A percentile compares a stretch with the other conserved stretches of the same genome.
phyloP scores from a whole-genome alignment of 2,797 vertebrate genomes.

The Onychomys arenicola region DNA sequence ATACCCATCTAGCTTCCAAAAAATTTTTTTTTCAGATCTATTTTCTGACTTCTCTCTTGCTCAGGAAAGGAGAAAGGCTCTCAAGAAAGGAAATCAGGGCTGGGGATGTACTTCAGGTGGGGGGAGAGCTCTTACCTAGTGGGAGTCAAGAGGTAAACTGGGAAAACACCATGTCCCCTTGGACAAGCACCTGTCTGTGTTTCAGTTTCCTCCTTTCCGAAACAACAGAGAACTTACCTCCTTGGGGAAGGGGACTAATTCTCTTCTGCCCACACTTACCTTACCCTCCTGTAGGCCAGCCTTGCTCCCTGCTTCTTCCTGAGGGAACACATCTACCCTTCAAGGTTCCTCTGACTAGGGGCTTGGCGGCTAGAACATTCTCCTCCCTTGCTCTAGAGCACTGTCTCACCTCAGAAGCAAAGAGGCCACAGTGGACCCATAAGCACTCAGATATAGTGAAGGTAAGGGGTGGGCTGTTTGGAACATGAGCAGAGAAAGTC shows the following conservation, averaged over 20 bases:
- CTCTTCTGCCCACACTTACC: background rate
- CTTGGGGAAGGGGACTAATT: background rate
- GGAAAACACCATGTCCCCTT: background rate
- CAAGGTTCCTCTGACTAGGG: background rate
- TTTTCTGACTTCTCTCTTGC: background rate
- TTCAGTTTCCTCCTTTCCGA: background rate
- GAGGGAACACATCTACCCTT: background rate
- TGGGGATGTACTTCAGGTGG: background rate
- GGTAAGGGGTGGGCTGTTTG: too few species aligned
- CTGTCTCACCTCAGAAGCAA: background rate
- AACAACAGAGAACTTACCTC: background rate
- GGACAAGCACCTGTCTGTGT: background rate
- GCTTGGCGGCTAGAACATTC: background rate
- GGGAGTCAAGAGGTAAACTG: background rate
- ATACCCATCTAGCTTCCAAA: background rate
- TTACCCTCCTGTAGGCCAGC: background rate
- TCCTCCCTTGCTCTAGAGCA: conserved; percentile 5
- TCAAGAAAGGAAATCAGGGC: background rate
- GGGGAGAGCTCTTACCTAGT: background rate
- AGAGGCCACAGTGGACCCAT: background rate
- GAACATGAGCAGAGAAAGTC: background rate
- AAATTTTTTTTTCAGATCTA: background rate
- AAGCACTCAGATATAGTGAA: background rate
- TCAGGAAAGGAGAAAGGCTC: background rate
- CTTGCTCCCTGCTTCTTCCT: background rate